phyloP scores from a whole-genome alignment of 2,888 invertebrate species.

The Acronicta aceris region DNA sequence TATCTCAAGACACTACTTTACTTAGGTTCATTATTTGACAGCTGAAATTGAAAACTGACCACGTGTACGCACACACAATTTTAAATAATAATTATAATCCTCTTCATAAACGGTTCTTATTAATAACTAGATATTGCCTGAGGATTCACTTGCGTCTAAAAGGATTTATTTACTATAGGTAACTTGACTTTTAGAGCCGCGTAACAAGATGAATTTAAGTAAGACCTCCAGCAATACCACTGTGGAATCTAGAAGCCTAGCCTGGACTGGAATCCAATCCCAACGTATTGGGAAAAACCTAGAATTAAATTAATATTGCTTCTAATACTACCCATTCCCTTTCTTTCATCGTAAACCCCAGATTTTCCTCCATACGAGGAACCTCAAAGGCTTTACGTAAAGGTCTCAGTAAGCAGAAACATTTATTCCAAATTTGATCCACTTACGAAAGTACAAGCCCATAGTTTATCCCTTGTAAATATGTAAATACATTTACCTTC shows the following conservation, averaged over 20 bases:
- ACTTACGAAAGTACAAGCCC: slow-evolving; percentile 54
- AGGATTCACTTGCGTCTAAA: too few species aligned
- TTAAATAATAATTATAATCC: too few species aligned
- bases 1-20: not conserved
- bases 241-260: too few species aligned
- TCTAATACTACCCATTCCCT: slow-evolving; percentile 20
- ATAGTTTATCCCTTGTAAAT: slow-evolving; percentile 60
- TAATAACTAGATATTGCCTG: not conserved
- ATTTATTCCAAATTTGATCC: slow-evolving; percentile 61
- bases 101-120: too few species aligned
- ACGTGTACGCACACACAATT: not conserved
- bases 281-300: too few species aligned
- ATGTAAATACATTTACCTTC: slow-evolving; percentile 49
- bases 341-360: slow-evolving; percentile 37
- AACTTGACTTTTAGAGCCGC: too few species aligned
- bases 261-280: too few species aligned
- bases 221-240: too few species aligned
- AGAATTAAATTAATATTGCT: not conserved
- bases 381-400: slow-evolving; percentile 48
- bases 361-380: slow-evolving; percentile 39
- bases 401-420: slow-evolving; percentile 44
- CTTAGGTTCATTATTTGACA: not conserved
- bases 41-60: not conserved
- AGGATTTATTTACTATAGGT: too few species aligned
- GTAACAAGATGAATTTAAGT: too few species aligned